A percentile compares a stretch with the other conserved stretches of the same genome.
phyloP scores from a whole-genome alignment of 2,113 vertebrate species.

The Anhinga rufa region DNA sequence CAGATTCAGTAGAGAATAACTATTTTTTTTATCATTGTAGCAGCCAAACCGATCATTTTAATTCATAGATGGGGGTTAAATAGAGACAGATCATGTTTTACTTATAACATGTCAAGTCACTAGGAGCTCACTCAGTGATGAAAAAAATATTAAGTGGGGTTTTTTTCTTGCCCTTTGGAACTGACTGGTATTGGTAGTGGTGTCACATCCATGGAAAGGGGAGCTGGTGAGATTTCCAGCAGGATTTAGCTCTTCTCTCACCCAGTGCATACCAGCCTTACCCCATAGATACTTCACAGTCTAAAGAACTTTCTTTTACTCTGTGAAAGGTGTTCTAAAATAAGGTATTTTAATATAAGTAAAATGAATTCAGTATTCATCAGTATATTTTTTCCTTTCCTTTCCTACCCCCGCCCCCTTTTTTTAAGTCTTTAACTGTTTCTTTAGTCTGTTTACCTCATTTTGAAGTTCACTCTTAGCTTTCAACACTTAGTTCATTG shows the following conservation, averaged over 20 bases:
- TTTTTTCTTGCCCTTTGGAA: background rate
- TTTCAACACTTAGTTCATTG: background rate
- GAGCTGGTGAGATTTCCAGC: background rate
- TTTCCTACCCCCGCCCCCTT: rapidly evolving
- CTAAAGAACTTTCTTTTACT: background rate
- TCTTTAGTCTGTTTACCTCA: background rate
- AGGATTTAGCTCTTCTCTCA: background rate
- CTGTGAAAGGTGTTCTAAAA: background rate
- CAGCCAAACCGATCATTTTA: background rate
- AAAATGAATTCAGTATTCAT: background rate
- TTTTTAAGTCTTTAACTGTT: background rate
- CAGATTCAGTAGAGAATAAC: background rate
- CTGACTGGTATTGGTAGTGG: background rate
- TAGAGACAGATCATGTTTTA: background rate
- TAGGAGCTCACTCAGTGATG: background rate
- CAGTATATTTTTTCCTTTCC: background rate
- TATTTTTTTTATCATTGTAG: background rate
- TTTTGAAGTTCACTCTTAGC: background rate
- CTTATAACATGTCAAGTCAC: background rate
- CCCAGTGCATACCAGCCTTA: background rate
- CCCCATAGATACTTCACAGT: background rate
- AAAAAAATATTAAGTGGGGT: background rate
- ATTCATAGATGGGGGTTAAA: background rate
- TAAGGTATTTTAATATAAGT: background rate
- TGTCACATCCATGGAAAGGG: background rate